Conservation (phyloP, 2,888 invertebrate species). For the Apotomis capreana region DNA sequence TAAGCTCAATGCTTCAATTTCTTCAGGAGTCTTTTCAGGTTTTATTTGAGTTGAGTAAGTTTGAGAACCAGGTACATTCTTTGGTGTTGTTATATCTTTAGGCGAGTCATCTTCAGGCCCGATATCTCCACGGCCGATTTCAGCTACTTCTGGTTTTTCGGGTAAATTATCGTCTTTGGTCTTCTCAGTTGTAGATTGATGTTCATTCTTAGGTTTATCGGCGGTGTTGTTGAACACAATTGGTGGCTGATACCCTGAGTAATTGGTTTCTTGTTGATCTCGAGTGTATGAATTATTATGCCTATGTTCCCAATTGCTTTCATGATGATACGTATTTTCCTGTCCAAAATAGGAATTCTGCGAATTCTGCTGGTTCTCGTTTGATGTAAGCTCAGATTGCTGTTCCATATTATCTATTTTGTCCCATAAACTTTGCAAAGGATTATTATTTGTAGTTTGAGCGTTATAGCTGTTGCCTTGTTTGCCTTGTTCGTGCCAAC, state of each 20-base stretch:
- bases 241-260: slow-evolving; percentile 15
- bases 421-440: slow-evolving; percentile 47
- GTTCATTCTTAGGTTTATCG: slow-evolving; percentile 21
- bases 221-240: slow-evolving; percentile 1
- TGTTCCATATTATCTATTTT: slow-evolving; percentile 46
- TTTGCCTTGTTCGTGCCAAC: slow-evolving; percentile 26
- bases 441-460: slow-evolving; percentile 28
- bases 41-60: slow-evolving; percentile 35
- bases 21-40: slow-evolving; percentile 49
- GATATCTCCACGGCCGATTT: slow-evolving; percentile 61
- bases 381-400: slow-evolving; percentile 30
- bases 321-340: slow-evolving; percentile 22
- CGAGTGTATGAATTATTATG: slow-evolving; percentile 20
- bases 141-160: slow-evolving; percentile 40
- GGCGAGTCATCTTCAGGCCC: slow-evolving; percentile 51
- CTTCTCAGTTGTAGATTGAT: slow-evolving; percentile 16
- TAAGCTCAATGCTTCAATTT: slow-evolving; percentile 54
- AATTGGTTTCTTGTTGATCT: slow-evolving; percentile 26
- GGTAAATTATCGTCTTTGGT: slow-evolving; percentile 8
- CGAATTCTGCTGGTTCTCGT: slow-evolving; percentile 41
- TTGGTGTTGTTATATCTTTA: slow-evolving; percentile 29
- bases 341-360: slow-evolving; percentile 21
- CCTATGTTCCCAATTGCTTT: slow-evolving; percentile 11
- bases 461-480: slow-evolving; percentile 21
- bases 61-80: slow-evolving; percentile 35